Evolutionary conservation across 2,888 invertebrate species (phyloP).

Genomic region (Arctia plantaginis): DNA sequence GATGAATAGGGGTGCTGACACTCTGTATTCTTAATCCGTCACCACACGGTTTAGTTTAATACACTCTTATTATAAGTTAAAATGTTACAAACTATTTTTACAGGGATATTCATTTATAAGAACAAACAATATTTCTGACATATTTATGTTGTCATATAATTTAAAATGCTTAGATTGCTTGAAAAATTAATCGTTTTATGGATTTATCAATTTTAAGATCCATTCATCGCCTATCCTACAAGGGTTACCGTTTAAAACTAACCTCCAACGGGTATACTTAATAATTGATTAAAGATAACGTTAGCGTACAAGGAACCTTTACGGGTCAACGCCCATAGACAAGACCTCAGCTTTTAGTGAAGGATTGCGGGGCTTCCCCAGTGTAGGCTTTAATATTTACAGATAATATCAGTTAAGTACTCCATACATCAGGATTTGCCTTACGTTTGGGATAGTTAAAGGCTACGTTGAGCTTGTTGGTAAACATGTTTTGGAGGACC

Average conservation of each 20-base stretch:
- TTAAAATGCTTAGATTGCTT: too few relatives aligned
- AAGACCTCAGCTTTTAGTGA: conserved; percentile 39
- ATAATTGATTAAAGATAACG: conserved; percentile 47
- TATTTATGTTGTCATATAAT: too few relatives aligned
- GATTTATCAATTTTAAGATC: background rate
- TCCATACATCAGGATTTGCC: conserved; percentile 22
- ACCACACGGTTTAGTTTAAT: too few relatives aligned
- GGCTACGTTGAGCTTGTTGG: background rate
- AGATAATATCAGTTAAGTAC: conserved; percentile 36
- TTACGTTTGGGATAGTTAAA: conserved; percentile 1
- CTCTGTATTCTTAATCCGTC: too few relatives aligned
- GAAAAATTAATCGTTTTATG: background rate
- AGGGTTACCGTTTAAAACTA: conserved; percentile 4
- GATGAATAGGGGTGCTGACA: too few relatives aligned
- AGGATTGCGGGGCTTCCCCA: conserved; percentile 34
- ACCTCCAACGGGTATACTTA: conserved; percentile 36
- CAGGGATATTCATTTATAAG: too few relatives aligned
- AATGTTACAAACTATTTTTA: background rate
- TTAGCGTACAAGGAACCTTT: conserved; percentile 36
- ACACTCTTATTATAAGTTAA: background rate
- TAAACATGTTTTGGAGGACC: background rate
- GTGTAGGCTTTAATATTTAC: conserved; percentile 37
- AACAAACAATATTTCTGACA: too few relatives aligned
- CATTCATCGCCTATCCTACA: background rate
- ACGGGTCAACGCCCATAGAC: conserved; percentile 39